Evolutionary conservation across 2,888 invertebrate genomes (phyloP).

Genomic region (Melipona bicolor): DNA sequence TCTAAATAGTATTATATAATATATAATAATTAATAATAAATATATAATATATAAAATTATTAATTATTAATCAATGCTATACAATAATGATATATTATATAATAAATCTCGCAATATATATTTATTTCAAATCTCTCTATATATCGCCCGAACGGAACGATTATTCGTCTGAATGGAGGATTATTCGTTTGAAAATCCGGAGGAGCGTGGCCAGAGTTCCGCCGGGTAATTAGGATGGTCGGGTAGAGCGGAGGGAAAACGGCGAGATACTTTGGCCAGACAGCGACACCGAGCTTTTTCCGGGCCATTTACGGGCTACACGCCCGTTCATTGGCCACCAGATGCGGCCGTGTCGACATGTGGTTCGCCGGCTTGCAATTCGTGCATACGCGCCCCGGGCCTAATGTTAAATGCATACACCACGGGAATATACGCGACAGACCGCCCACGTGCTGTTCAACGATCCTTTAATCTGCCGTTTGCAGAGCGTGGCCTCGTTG

Average conservation of each 20-base stretch:
- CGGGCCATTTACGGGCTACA: constrained; percentile 8
- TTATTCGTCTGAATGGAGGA: too few relatives aligned
- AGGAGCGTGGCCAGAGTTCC: too few relatives aligned
- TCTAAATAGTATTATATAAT: too few relatives aligned
- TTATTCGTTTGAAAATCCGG: too few relatives aligned
- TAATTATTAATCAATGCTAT: too few relatives aligned
- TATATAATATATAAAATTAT: too few relatives aligned
- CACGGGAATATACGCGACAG: constrained; percentile 45
- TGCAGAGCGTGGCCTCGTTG: constrained; percentile 21
- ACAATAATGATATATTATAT: too few relatives aligned
- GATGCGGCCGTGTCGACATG: constrained; percentile 44
- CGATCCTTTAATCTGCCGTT: constrained; percentile 68
- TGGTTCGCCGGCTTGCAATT: constrained; percentile 37
- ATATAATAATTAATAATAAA: too few relatives aligned
- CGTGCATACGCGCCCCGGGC: constrained; percentile 41
- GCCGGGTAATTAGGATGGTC: background rate
- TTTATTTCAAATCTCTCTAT: background rate
- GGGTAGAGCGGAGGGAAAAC: background rate
- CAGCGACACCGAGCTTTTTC: constrained; percentile 11
- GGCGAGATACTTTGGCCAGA: constrained; percentile 1
- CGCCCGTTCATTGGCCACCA: constrained; percentile 31
- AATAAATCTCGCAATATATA: too few relatives aligned
- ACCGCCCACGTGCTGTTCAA: constrained; percentile 67
- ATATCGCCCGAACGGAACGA: too few relatives aligned
- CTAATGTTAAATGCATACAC: constrained; percentile 61